A percentile compares a stretch with the other conserved stretches of the same genome.
Evolutionary conservation across 1,140 invertebrate genomes (phyloP).

Genomic region (Papilio helenus): DNA sequence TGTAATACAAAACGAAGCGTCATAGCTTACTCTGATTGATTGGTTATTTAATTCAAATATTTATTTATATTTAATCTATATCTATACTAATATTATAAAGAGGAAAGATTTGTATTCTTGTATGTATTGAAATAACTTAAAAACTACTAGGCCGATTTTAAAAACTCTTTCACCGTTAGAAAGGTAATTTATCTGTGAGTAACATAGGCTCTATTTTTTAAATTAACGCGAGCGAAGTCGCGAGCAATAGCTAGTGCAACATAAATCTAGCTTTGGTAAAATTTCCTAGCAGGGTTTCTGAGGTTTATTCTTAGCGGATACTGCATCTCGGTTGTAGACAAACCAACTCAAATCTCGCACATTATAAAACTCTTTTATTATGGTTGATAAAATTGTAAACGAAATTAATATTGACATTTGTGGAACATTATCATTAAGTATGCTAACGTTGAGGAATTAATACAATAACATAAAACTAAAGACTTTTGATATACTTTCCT

Average conservation of each 20-base stretch:
- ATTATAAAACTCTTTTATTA: background rate
- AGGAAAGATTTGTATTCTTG: too few relatives aligned
- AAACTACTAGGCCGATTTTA: too few relatives aligned
- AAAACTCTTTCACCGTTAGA: too few relatives aligned
- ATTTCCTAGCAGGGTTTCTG: background rate
- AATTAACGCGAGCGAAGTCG: too few relatives aligned
- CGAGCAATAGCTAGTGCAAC: too few relatives aligned
- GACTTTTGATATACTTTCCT: background rate
- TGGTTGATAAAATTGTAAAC: background rate
- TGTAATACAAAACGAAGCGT: slow-evolving; percentile 31
- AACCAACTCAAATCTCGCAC: background rate
- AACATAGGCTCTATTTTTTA: too few relatives aligned
- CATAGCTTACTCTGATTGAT: background rate
- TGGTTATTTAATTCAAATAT: background rate
- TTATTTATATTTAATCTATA: background rate
- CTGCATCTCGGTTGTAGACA: background rate
- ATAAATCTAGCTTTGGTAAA: background rate
- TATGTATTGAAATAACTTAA: too few relatives aligned
- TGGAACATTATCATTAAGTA: too few relatives aligned
- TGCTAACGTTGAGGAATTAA: background rate
- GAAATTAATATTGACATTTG: too few relatives aligned
- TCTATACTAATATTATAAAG: too few relatives aligned
- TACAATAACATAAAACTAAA: background rate
- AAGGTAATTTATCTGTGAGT: too few relatives aligned
- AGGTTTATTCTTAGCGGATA: background rate